A percentile compares a stretch with the other conserved stretches of the same genome.
phyloP scores from a whole-genome alignment of 1,140 invertebrate genomes.

The Bombus consobrinus region DNA sequence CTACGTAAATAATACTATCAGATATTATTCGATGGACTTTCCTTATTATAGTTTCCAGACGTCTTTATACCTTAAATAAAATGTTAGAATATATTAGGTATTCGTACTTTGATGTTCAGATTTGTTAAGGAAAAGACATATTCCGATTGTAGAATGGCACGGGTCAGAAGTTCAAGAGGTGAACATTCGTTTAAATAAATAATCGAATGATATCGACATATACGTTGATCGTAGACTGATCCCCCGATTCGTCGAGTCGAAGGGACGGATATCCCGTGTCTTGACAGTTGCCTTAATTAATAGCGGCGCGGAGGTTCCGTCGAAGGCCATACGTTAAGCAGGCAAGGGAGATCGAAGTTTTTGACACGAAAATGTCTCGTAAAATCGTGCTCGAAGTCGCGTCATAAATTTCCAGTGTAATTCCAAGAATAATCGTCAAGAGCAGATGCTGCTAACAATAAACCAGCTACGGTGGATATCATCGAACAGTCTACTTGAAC shows the following conservation, averaged over 20 bases:
- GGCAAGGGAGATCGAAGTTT: conserved; percentile 47
- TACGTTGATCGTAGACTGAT: background rate
- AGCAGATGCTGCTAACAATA: conserved; percentile 67
- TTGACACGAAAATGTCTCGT: conserved; percentile 56
- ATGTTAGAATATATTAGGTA: background rate
- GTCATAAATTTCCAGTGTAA: conserved; percentile 62
- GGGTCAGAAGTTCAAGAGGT: conserved; percentile 60
- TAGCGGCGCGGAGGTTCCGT: conserved; percentile 4
- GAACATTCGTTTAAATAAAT: conserved; percentile 35
- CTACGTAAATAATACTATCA: background rate
- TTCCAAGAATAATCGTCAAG: conserved; percentile 66
- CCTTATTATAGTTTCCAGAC: no score
- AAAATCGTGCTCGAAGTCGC: conserved; percentile 50
- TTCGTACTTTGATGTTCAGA: no score
- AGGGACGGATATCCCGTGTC: background rate
- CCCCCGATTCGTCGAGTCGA: background rate
- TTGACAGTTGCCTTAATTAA: conserved; percentile 49
- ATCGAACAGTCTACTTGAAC: conserved; percentile 50
- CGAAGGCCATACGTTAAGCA: conserved; percentile 27
- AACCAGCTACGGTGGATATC: conserved; percentile 57
- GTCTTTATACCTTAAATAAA: background rate
- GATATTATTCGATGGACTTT: no score
- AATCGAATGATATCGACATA: conserved; percentile 14
- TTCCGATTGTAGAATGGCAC: background rate
- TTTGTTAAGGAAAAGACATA: background rate